Evolutionary conservation across 30 jellyfish, hydroid and myxozoan species (phyloP), one percentile per base, ranked within the genome.

Genomic region (Chrysaora quinquecirrha): DNA sequence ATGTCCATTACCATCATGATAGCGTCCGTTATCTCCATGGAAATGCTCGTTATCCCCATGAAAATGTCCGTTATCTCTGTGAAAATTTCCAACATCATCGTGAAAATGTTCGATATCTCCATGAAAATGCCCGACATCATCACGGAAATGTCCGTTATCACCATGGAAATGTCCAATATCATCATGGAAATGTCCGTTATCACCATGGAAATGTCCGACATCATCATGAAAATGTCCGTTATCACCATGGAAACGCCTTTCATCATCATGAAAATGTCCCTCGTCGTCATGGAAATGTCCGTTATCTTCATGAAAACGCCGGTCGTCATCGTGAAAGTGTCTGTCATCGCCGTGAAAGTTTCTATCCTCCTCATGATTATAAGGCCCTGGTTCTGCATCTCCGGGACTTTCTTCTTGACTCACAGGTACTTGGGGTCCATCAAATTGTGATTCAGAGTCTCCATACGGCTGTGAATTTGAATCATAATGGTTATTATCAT

Each of bases 371-470:
- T 46, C 18, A 3, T 76, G 32, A 24, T 46, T 78, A 49, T 7
- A 69, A 0, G 86, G 73, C 49, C 66, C 85, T n/a, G 85, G 92
- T 24, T 82, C 92, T 1, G 62, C 58, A 12, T 58, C 86, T 1
- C 64, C 28, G 12, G 92, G 92, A 34, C 92, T 82, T 56, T 82
- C 85, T 28, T 82, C 92, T 30, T 69, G 85, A 28, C 61, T 76
- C 23, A 73, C 92, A 1, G 92, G 85, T 19, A 82, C 92, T 24
- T 82, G 79, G 18, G 92, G 92, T 25, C 92, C 54, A 38, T 38
- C 54, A 38, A 38, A 38, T 3, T 38, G 54, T 14, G 54, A 38
- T 6, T 38, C 14, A 38, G 54, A 6, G 14, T 38, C 54, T 6
- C 14, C 14, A 14, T 38, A 38, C 14, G 6, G 11, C 54, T 52